A percentile compares a stretch with the other conserved stretches of the same genome.
These are phyloP conservation scores for Agrotis puta DNA, from an alignment of 2,888 invertebrate genomes.

Conservation along the genomic window DNA sequence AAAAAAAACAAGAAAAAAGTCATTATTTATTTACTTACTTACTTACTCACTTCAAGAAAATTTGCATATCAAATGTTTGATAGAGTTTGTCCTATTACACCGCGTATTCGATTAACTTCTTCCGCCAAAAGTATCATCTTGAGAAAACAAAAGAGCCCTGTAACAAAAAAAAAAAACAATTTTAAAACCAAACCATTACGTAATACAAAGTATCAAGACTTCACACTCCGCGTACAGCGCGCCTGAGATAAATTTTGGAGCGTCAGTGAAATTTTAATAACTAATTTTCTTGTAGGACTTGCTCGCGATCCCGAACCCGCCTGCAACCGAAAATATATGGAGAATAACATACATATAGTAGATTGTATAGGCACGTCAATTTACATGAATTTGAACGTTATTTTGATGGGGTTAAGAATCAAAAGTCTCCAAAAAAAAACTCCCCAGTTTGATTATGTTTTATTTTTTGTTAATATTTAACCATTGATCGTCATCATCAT, in stretches of 20 bases:
- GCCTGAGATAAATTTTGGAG: slow-evolving; percentile 89
- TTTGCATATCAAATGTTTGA: too few relatives aligned
- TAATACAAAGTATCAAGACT: slow-evolving; percentile 71
- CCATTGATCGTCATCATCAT: too few relatives aligned
- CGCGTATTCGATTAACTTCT: background rate
- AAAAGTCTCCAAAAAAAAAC: too few relatives aligned
- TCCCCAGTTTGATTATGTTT: background rate
- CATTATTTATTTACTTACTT: too few relatives aligned
- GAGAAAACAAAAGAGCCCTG: background rate
- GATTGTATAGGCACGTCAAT: slow-evolving; percentile 2
- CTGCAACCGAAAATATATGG: slow-evolving; percentile 65
- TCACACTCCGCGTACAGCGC: slow-evolving; percentile 67
- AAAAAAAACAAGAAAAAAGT: too few relatives aligned
- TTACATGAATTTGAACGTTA: slow-evolving; percentile 44
- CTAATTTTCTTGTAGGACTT: slow-evolving; percentile 90
- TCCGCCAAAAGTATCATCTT: background rate
- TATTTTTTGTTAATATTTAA: too few relatives aligned
- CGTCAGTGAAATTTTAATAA: slow-evolving; percentile 91
- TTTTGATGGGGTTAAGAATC: slow-evolving; percentile 29
- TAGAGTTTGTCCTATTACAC: background rate
- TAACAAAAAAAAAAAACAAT: background rate
- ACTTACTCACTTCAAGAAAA: too few relatives aligned
- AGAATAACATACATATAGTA: slow-evolving; percentile 43
- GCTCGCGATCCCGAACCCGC: slow-evolving; percentile 60
- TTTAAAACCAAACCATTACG: slow-evolving; percentile 41